Percentiles rank a stretch among this genome's conserved stretches.
Conservation (phyloP, 2,888 invertebrate species). For the Eubasilissa splendida region DNA sequence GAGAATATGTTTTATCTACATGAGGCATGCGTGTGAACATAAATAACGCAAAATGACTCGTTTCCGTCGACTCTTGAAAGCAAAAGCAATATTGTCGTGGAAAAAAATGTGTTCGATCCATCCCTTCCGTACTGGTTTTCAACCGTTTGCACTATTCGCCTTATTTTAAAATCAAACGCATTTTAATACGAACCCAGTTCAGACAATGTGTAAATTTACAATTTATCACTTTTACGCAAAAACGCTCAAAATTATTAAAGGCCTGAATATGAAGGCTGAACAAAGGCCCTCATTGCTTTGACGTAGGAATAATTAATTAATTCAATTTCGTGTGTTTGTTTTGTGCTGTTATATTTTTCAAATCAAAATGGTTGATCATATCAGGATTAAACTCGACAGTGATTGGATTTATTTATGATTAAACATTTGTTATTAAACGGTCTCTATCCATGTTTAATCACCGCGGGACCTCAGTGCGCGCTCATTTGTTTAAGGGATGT, state of each 20-base stretch:
- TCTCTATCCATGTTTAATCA: constrained; percentile 6
- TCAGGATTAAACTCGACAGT: constrained; percentile 29
- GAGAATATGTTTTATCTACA: too few relatives aligned
- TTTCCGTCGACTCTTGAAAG: too few relatives aligned
- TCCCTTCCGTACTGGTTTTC: too few relatives aligned
- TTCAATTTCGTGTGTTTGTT: background rate
- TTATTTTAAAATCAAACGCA: background rate
- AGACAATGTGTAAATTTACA: constrained; percentile 19
- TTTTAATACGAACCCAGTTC: background rate
- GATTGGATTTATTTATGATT: constrained; percentile 29
- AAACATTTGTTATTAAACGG: constrained; percentile 22
- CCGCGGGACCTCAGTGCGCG: background rate
- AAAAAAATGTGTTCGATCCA: too few relatives aligned
- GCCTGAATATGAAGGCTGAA: background rate
- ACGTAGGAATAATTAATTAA: constrained; percentile 26
- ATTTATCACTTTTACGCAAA: background rate
- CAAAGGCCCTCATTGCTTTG: constrained; percentile 5
- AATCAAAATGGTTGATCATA: constrained; percentile 25
- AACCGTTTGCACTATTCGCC: background rate
- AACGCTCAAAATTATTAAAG: background rate
- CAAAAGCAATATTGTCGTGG: too few relatives aligned
- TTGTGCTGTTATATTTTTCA: constrained; percentile 14
- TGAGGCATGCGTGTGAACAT: too few relatives aligned
- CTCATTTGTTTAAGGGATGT: background rate
- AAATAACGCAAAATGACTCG: too few relatives aligned